Percentiles rank a stretch among this genome's conserved stretches.
Evolutionary conservation across 1,140 invertebrate genomes (phyloP).

Genomic region (Brachionus calyciflorus): DNA sequence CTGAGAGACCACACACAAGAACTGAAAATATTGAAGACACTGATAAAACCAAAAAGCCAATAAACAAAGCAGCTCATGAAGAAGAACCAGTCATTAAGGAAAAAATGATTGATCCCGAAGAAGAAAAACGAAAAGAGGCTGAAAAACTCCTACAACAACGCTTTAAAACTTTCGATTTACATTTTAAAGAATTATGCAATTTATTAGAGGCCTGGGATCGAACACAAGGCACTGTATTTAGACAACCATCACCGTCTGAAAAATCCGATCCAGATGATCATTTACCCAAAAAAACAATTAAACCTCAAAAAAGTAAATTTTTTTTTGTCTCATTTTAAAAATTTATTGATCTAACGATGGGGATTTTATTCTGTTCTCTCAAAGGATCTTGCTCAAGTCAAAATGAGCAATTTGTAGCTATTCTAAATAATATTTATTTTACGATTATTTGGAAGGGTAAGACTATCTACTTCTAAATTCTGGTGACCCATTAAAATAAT

Average conservation of each 20-base stretch:
- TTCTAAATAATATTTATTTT: constrained; percentile 31
- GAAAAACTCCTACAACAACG: constrained; percentile 49
- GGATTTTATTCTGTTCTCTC: no score
- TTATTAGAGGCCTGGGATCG: constrained; percentile 59
- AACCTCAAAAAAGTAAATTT: constrained; percentile 43
- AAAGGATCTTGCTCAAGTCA: no score
- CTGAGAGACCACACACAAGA: constrained; percentile 48
- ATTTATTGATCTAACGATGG: no score
- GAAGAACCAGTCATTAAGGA: constrained; percentile 49
- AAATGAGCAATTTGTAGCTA: not conserved
- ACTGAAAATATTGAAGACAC: not conserved
- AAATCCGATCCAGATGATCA: constrained; percentile 44
- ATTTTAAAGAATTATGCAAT: constrained; percentile 56
- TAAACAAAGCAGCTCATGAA: constrained; percentile 5
- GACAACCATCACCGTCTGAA: constrained; percentile 35
- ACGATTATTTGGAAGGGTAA: constrained; percentile 15
- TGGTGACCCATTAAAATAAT: no score
- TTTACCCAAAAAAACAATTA: constrained; percentile 52
- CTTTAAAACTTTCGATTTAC: constrained; percentile 58
- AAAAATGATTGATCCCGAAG: constrained; percentile 51
- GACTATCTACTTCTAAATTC: no score
- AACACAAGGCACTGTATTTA: constrained; percentile 48
- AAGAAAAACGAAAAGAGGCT: constrained; percentile 48
- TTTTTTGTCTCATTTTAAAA: not conserved
- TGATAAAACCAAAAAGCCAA: constrained; percentile 7